Evolutionary conservation across 2,113 vertebrate genomes (phyloP), one percentile per base, ranked within the genome.

Genomic region (Calonectris borealis): DNA sequence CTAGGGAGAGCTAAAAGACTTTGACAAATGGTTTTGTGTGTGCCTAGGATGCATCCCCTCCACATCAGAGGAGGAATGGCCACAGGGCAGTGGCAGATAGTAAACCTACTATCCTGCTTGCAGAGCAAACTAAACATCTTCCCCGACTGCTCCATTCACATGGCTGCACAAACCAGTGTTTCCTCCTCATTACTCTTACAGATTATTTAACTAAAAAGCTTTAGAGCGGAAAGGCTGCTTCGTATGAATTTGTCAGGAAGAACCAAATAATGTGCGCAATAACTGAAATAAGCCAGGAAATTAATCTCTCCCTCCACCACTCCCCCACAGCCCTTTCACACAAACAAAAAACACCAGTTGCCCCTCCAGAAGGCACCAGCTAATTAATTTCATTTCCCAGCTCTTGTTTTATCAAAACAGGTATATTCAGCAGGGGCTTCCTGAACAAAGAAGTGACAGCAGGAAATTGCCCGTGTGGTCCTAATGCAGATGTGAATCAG

Each of bases 401-500:
- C 24, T 91, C 81, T 89, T 82, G 54, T 76, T 93, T 93, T 77
- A 85, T 54, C 81, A 76, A 94, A 92, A 73, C 54, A 94, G 91
- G 57, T 68, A 57, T 31, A 76, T 72, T 79, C 60, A 85, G 66
- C 8, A 8, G 57, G 32, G 76, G 60, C 69, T 93, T 70, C 70
- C 75, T 42, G 69, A 89, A 79, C 54, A 79, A 84, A 93, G 57
- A 65, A 65, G n/a, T 15, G 36, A 58, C 65, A 91, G 58, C 0
- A 2, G 31, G 49, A 79, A 82, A 89, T 42, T 58, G 42, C 77
- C 76, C 3, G 1, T 48, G 52, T 78, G 65, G 83, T 62, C 72
- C 52, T 72, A 32, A 40, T 13, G 70, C 80, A 90, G 90, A 71
- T 2, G 6, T 89, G 80, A 84, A 89, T 92, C 91, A 82, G 72